Evolutionary conservation across 1,140 invertebrate genomes (phyloP), one percentile per base, ranked within the genome.

Genomic region (Hylaeus volcanicus): DNA sequence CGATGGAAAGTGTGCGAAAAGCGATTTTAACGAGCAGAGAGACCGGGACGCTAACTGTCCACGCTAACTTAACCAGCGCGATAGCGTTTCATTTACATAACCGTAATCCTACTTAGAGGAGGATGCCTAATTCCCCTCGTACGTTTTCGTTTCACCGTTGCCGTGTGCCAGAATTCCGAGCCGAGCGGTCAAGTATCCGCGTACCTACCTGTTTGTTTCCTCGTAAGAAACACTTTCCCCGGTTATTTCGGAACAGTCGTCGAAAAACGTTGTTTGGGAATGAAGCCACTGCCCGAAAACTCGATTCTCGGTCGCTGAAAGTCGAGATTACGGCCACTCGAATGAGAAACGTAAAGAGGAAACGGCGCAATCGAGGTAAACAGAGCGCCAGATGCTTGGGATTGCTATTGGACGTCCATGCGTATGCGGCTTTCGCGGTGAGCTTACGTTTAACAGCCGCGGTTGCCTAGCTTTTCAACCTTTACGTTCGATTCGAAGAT

Each of bases 1-100:
- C 48, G 60, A 66, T 72, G 55, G 74, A 83, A 88, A 75, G 65
- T 73, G 58, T 14, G 45, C 56, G 37, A 75, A 66, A 78, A 85
- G 58, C 61, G 71, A 86, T 86, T 79, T 76, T 55, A 82, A 68
- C 70, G 43, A 53, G 76, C 68, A 60, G 51, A 45, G 45, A 9
- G 15, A 9, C 55, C 37, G 45, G 56, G 68, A 75, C 79, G 80
- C 78, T 89, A 88, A 90, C 77, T 79, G 74, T 81, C 72, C 79
- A 53, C 56, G 77, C 74, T 81, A 89, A 82, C 76, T 75, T 79
- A 87, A 80, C 81, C 66, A 76, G 61, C 26, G 78, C 68, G 87
- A 92, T 91, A 87, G 76, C 83, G 79, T 88, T 91, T 89, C 88
- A 92, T 93, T 93, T 93, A 90, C 89, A 93, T 93, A 92, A 92